Percentiles rank a stretch among this genome's conserved stretches.
Evolutionary conservation across 1,140 invertebrate genomes (phyloP).

Genomic region (Forficula auricularia): DNA sequence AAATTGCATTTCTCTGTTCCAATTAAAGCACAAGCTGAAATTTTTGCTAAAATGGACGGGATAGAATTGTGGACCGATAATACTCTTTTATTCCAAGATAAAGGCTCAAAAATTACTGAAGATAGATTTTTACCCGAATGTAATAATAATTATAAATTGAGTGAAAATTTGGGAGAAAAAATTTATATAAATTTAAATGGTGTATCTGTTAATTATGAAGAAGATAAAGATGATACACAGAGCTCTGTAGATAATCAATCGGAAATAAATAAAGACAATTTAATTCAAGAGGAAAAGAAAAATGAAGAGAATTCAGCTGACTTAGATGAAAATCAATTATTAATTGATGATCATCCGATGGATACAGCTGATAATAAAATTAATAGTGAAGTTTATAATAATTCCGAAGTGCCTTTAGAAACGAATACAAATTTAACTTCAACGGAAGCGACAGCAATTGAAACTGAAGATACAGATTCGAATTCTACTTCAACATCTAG

Average conservation of each 20-base stretch:
- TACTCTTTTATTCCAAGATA: slow-evolving; percentile 4
- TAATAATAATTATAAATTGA: slow-evolving; percentile 15
- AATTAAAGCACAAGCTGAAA: slow-evolving; percentile 39
- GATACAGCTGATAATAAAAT: too few species aligned
- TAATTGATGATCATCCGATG: too few species aligned
- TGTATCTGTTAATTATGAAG: slow-evolving; percentile 30
- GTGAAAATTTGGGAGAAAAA: slow-evolving; percentile 28
- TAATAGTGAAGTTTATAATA: too few species aligned
- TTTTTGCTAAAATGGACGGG: slow-evolving; percentile 35
- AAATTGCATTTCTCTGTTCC: slow-evolving; percentile 54
- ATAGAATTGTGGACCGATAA: slow-evolving; percentile 30
- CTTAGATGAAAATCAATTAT: not conserved
- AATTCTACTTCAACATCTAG: too few species aligned
- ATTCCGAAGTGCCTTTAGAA: too few species aligned
- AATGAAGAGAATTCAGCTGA: too few species aligned
- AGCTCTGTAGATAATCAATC: too few species aligned
- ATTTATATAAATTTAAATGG: slow-evolving; percentile 31
- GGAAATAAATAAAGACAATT: too few species aligned
- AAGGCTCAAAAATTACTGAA: slow-evolving; percentile 16
- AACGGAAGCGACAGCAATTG: too few species aligned
- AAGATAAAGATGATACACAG: slow-evolving; percentile 7
- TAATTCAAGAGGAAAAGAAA: too few species aligned
- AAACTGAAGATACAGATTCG: too few species aligned
- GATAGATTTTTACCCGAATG: slow-evolving; percentile 14
- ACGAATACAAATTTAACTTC: too few species aligned